Base-by-base conservation (phyloP, 30 jellyfish, hydroid and myxozoan species). In the Catostylus mosaicus region DNA sequence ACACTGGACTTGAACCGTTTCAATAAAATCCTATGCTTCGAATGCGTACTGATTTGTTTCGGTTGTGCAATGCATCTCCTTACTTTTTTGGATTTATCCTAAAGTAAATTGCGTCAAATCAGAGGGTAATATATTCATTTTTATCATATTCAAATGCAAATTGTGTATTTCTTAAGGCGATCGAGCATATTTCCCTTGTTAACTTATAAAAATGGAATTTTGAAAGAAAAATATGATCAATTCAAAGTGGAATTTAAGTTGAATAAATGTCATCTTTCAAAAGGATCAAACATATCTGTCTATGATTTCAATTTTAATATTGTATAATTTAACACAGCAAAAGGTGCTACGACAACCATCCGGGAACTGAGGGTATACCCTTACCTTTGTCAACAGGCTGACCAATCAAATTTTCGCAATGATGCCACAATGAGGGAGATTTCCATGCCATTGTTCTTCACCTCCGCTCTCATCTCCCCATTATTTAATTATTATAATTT, bases 291-390 rank as follows among this genome's bases (percentile, higher is more conserved):
- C n/a, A 43, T 6, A 43, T 43, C 14, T 43, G 54, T 9, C 16
- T 16, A 43, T 43, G 14, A 43, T 16, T 43, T 43, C 14, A 43
- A 6, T 43, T 16, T 43, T 43, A 43, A 6, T 16, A n/a, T n/a
- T 43, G 54, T 43, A 9, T 43, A 43, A 43, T 6, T 16, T 16
- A 43, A 6, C 0, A 43, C 54, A 43, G 8, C 54, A 20, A 61
- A 23, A 16, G 6, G 36, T 61, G 37, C 20, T 31, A 22, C 32
- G 65, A 69, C 34, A 69, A 30, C 57, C 83, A 72, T 20, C 83
- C 83, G 83, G 83, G 83, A 72, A 45, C 83, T 43, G 46, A 51
- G 83, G 69, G 33, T 30, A 48, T 72, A 5, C 70, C 83, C 83
- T 72, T 72, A 72, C 83, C 83, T 72, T 50, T 65, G 68, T 72